These are phyloP conservation scores for Petrophora chlorosata DNA, from an alignment of 2,888 invertebrate species.

Conservation along the genomic window DNA sequence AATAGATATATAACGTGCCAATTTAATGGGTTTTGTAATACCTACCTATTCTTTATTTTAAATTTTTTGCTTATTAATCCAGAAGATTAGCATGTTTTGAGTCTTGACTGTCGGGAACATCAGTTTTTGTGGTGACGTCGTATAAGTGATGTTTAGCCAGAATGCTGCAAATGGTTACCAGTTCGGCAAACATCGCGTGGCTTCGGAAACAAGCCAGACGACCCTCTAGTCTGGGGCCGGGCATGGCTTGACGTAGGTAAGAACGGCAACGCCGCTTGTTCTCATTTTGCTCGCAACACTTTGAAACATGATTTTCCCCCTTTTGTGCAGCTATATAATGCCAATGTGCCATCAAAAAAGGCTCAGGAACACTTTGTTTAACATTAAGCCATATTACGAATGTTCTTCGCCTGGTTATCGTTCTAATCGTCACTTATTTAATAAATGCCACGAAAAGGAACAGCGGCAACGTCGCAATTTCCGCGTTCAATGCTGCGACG, in stretches of 20 bases:
- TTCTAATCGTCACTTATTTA: no score
- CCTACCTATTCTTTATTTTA: no score
- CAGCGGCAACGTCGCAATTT: slow-evolving; percentile 18
- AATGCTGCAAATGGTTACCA: slow-evolving; percentile 38
- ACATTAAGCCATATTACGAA: no score
- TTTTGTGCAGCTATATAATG: neutral
- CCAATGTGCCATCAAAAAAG: no score
- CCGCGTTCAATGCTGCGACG: neutral
- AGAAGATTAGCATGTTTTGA: neutral
- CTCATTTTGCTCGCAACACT: slow-evolving; percentile 33
- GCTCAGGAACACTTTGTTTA: neutral
- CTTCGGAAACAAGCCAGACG: slow-evolving; percentile 53
- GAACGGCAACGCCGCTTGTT: slow-evolving; percentile 73
- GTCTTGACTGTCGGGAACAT: slow-evolving; percentile 15
- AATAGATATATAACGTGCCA: no score
- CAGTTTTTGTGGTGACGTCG: slow-evolving; percentile 45
- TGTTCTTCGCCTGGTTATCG: no score
- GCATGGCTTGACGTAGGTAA: slow-evolving; percentile 42
- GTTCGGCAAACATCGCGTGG: slow-evolving; percentile 48
- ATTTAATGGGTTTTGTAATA: no score
- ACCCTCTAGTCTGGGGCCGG: slow-evolving; percentile 47
- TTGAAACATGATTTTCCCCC: slow-evolving; percentile 8
- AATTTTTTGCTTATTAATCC: no score
- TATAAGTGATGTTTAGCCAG: slow-evolving; percentile 47
- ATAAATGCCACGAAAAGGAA: neutral